These are phyloP conservation scores for Melanaphis sacchari DNA, from an alignment of 1,140 invertebrate genomes.

Conservation along the genomic window DNA sequence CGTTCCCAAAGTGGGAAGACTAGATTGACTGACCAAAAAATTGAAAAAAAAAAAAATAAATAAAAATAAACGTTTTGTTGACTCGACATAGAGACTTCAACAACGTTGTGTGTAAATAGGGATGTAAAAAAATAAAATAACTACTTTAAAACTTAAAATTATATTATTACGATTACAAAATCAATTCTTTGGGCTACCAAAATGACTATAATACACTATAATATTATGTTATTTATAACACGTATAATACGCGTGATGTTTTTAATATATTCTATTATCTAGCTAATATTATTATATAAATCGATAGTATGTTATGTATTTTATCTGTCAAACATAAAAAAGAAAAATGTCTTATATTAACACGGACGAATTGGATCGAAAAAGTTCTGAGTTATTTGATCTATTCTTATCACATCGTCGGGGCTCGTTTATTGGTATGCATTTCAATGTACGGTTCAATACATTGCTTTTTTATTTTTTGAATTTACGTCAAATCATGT, in stretches of 20 bases:
- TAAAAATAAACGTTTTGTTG: background rate
- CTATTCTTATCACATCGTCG: background rate
- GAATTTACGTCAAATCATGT: background rate
- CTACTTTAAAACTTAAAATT: background rate
- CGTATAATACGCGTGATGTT: slow-evolving; percentile 28
- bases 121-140: slow-evolving; percentile 39
- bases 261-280: slow-evolving; percentile 3
- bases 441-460: background rate
- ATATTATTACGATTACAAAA: background rate
- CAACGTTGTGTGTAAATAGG: slow-evolving; percentile 37
- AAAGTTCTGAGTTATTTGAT: background rate
- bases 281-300: background rate
- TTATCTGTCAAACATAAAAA: background rate
- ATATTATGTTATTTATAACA: slow-evolving; percentile 28
- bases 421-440: background rate
- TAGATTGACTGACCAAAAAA: slow-evolving; percentile 59
- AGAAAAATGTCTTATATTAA: background rate
- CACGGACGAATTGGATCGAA: background rate
- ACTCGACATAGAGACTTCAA: background rate
- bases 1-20: slow-evolving; percentile 68
- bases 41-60: background rate
- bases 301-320: slow-evolving; percentile 5
- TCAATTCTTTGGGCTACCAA: slow-evolving; percentile 20
- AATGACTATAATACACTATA: slow-evolving; percentile 31
- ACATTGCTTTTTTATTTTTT: background rate